These are phyloP conservation scores for Siphonodentalium dalli DNA, from an alignment of 2,888 invertebrate genomes.

Conservation along the genomic window DNA sequence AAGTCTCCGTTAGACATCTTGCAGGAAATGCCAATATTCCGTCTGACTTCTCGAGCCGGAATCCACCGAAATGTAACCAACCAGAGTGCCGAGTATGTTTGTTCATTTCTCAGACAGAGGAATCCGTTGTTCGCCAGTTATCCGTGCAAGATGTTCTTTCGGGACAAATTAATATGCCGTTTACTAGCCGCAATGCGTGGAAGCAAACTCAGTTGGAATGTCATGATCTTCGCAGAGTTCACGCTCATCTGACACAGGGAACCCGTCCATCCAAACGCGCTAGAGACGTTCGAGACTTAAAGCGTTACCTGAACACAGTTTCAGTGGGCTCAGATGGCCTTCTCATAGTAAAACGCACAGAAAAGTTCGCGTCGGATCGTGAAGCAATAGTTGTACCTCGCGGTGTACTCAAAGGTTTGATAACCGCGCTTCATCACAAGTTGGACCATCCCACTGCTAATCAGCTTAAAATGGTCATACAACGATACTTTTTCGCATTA, in stretches of 20 bases:
- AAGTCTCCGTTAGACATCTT: slow-evolving; percentile 19
- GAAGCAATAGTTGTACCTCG: no score
- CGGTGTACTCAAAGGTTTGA: no score
- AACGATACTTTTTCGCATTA: slow-evolving; percentile 31
- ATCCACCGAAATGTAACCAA: slow-evolving; percentile 19
- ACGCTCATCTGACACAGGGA: slow-evolving; percentile 24
- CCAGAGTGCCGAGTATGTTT: slow-evolving; percentile 14
- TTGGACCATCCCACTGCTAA: no score
- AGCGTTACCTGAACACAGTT: slow-evolving; percentile 21
- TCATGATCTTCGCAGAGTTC: slow-evolving; percentile 20
- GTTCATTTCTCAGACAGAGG: slow-evolving; percentile 5
- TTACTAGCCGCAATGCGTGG: slow-evolving; percentile 22
- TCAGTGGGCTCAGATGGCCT: slow-evolving; percentile 19
- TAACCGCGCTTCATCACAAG: no score
- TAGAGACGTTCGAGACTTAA: slow-evolving; percentile 18
- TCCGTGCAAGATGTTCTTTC: slow-evolving; percentile 5
- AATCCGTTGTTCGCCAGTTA: slow-evolving; percentile 22
- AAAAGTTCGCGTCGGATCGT: background rate
- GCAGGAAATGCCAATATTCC: slow-evolving; percentile 15
- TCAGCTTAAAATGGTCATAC: slow-evolving; percentile 19
- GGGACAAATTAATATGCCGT: slow-evolving; percentile 12
- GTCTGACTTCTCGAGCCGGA: slow-evolving; percentile 23
- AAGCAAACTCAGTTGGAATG: slow-evolving; percentile 17
- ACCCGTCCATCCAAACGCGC: slow-evolving; percentile 12
- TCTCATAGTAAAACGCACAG: slow-evolving; percentile 8